Conservation (phyloP, 2,113 vertebrate species). For the Atractosteus spatula region DNA sequence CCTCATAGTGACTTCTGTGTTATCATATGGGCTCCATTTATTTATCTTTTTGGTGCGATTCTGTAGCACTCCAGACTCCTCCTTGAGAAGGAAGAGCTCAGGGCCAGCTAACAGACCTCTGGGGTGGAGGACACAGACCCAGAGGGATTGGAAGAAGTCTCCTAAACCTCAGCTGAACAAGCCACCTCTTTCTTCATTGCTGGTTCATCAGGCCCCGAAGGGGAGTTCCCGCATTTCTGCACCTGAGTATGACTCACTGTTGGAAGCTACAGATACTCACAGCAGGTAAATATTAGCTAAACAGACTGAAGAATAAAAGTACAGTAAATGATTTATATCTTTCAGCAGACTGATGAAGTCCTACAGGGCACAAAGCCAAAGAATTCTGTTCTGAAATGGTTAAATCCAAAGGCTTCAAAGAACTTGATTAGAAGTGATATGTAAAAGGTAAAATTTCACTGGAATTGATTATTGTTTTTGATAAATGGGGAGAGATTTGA, state of each 20-base stretch:
- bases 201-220: neutral
- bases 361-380: neutral
- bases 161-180: neutral
- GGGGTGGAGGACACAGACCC: neutral
- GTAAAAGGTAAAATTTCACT: too few species aligned
- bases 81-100: neutral
- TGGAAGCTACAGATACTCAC: neutral
- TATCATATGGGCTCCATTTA: neutral
- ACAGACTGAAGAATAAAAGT: neutral
- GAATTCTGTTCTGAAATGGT: neutral
- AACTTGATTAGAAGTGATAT: too few species aligned
- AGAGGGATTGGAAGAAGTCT: neutral
- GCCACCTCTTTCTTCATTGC: neutral
- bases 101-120: neutral
- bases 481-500: too few species aligned
- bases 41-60: neutral
- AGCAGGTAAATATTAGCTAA: conserved; percentile 6
- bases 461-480: too few species aligned
- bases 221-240: neutral
- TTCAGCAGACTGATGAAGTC: neutral
- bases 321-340: neutral
- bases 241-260: neutral
- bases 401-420: neutral
- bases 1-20: too few species aligned
- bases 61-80: neutral